phyloP scores from a whole-genome alignment of 2,797 vertebrate genomes.

The Myotis planiceps region DNA sequence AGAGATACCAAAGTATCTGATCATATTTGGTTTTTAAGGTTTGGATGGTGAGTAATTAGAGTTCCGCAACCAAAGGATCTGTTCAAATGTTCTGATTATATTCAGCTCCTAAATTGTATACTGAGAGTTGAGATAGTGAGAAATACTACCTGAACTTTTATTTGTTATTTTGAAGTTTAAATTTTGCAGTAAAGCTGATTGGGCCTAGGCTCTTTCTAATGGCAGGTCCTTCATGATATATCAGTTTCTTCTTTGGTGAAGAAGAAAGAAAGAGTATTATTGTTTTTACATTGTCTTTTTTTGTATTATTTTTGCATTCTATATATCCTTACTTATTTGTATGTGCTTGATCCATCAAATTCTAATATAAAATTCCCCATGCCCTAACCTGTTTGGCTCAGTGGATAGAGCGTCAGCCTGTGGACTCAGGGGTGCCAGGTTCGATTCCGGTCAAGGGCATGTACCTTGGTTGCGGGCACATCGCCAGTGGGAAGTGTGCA shows the following conservation, averaged over 20 bases:
- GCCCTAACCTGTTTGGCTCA: too few relatives aligned
- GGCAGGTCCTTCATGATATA: background rate
- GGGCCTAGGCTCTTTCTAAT: background rate
- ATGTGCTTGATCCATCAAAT: background rate
- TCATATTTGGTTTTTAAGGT: background rate
- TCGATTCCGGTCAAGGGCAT: too few relatives aligned
- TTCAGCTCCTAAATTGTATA: background rate
- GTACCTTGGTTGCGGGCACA: too few relatives aligned
- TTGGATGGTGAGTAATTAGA: background rate
- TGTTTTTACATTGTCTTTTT: background rate
- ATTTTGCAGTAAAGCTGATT: background rate
- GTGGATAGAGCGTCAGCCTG: too few relatives aligned
- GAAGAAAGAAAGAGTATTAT: background rate
- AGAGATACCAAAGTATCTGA: background rate
- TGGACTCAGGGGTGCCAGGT: too few relatives aligned
- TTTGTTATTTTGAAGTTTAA: slow-evolving; percentile 19
- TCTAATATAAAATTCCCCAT: background rate
- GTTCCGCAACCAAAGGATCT: background rate
- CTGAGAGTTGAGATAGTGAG: background rate
- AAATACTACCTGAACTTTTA: background rate
- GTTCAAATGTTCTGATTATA: background rate
- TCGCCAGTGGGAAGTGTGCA: too few relatives aligned
- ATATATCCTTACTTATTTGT: background rate
- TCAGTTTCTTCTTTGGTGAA: background rate
- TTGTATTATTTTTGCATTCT: background rate